Percentiles rank a stretch among this genome's conserved stretches.
Evolutionary conservation across 2,797 vertebrate species (phyloP).

Genomic region (Thalassophryne amazonica): DNA sequence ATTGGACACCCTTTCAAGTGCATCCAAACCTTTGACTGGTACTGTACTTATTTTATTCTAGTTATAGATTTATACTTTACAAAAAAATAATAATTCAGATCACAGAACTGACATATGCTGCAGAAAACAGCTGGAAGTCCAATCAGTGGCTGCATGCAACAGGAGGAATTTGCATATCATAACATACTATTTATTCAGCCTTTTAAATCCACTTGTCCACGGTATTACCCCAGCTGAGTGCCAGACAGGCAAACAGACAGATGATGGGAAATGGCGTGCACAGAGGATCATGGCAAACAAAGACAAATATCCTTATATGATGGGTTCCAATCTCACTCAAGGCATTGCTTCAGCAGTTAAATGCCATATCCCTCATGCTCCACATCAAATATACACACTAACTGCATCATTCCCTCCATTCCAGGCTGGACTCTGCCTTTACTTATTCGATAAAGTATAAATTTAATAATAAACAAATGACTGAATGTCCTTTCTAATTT

Average conservation of each 20-base stretch:
- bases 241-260: conserved; percentile 55
- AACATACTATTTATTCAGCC: conserved; percentile 56
- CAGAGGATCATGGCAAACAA: conserved; percentile 58
- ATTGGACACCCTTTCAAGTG: too few relatives aligned
- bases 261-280: conserved; percentile 39
- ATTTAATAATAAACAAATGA: too few relatives aligned
- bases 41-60: too few relatives aligned
- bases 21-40: too few relatives aligned
- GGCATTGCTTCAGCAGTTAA: conserved; percentile 43
- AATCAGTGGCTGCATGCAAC: conserved; percentile 32
- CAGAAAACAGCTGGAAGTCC: conserved; percentile 10
- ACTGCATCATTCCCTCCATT: not conserved
- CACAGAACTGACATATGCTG: not conserved
- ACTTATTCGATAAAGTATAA: too few relatives aligned
- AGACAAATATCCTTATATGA: conserved; percentile 54
- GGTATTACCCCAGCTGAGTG: conserved; percentile 62
- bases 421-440: not conserved
- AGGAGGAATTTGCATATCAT: conserved; percentile 46
- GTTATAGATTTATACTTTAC: too few relatives aligned
- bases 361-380: conserved; percentile 49
- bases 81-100: not conserved
- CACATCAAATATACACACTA: too few relatives aligned
- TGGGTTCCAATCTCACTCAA: conserved; percentile 62
- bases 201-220: conserved; percentile 54
- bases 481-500: too few relatives aligned